Base-by-base conservation (phyloP, 2,888 invertebrate genomes). In the Agrotis exclamationis region DNA sequence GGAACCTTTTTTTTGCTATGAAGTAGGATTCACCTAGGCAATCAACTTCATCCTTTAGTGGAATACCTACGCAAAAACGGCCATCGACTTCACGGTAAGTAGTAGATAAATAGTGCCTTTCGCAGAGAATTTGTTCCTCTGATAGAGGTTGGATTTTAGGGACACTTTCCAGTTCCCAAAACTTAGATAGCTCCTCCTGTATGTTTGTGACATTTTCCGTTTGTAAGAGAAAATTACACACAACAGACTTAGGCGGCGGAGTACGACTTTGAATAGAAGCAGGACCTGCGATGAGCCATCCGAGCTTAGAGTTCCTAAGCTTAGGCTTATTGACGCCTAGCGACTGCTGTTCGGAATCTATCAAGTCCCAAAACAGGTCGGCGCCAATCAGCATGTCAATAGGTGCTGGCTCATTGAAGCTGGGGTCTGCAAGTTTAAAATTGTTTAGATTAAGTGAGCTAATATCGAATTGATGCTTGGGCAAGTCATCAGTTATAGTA, bases 271-370 rank as follows among this genome's bases (percentile, higher is more conserved):
- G 33, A 33, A 33, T 33, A 33, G 33, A 33, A 6, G 33, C 33
- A 33, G 33, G 33, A 33, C 33, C 33, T 33, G 33, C 33, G 5
- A 33, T 33, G 33, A 33, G 33, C 33, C 33, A 33, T 7, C 33
- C 33, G 1, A 33, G 33, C 33, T 33, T 33, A 33, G 33, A 33
- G 33, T 33, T 33, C 7, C 60, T 75, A 14, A 85, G 72, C 3
- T 76, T 62, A 3, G 84, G 79, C 14, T 70, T 51, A 11, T 66
- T 65, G 13, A 57, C 18, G 47, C 83, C 80, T 60, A 83, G 62
- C 11, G 58, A 60, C 4, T 79, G 66, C 39, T 71, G 70, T 45
- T 75, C 60, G 22, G 76, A 62, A n/a, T 80, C 79, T 57, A 85
- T 63, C 22, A 85, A 28, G 45, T 79, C 73, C 84, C 22, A 51